phyloP scores from a whole-genome alignment of 2,888 invertebrate species.

The Melanchra persicariae region DNA sequence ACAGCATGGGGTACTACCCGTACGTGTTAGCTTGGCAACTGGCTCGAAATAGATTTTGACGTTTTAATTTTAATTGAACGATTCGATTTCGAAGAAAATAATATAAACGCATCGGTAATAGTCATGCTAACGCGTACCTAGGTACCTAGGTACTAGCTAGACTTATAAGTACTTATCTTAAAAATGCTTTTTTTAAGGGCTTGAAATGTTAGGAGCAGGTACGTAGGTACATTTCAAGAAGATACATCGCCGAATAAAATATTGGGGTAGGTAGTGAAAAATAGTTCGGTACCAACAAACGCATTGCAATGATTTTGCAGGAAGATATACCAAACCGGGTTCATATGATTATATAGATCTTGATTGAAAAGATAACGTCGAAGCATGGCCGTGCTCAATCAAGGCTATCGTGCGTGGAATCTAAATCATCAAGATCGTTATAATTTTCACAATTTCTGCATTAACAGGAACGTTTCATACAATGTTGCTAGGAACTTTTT shows the following conservation, averaged over 20 bases:
- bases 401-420: slow-evolving; percentile 30
- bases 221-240: too few relatives aligned
- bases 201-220: too few relatives aligned
- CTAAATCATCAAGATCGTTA: slow-evolving; percentile 9
- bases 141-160: too few relatives aligned
- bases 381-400: slow-evolving; percentile 15
- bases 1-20: too few relatives aligned
- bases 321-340: not conserved
- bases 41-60: too few relatives aligned
- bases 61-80: too few relatives aligned
- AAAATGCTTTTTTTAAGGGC: too few relatives aligned
- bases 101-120: too few relatives aligned
- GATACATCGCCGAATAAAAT: not conserved
- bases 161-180: too few relatives aligned
- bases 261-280: slow-evolving; percentile 35
- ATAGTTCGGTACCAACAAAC: not conserved
- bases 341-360: slow-evolving; percentile 19
- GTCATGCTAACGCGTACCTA: too few relatives aligned
- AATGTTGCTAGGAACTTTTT: slow-evolving; percentile 10
- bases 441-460: slow-evolving; percentile 8
- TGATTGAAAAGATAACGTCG: slow-evolving; percentile 44
- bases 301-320: slow-evolving; percentile 3
- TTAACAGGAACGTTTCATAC: slow-evolving; percentile 19
- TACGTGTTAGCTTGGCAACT: too few relatives aligned
- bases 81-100: too few relatives aligned